Evolutionary conservation across 2,888 invertebrate genomes (phyloP).

Genomic region (Seira sanloemensis): DNA sequence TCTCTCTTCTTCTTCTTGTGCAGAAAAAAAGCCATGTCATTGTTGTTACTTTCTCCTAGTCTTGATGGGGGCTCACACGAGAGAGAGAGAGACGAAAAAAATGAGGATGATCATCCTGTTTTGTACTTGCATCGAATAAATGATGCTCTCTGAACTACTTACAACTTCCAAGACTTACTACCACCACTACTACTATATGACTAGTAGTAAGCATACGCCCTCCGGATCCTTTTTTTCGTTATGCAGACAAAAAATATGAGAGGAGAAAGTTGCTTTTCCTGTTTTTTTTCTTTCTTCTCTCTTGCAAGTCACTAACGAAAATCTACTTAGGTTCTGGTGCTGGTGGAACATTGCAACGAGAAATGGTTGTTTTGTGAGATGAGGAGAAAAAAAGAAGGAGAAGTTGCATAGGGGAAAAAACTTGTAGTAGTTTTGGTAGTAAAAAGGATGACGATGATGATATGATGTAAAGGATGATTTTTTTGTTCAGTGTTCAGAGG

Average conservation of each 20-base stretch:
- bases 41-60: conserved; percentile 5
- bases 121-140: conserved; percentile 7
- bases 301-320: too few species aligned
- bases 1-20: too few species aligned
- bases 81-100: neutral
- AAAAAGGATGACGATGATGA: neutral
- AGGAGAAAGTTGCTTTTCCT: conserved; percentile 32
- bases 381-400: conserved; percentile 3
- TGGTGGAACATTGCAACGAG: too few species aligned
- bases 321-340: too few species aligned
- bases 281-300: conserved; percentile 16
- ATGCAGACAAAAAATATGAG: conserved; percentile 1
- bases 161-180: neutral
- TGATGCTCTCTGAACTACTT: conserved; percentile 14
- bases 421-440: neutral
- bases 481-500: neutral
- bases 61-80: neutral
- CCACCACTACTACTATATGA: neutral
- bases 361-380: conserved; percentile 16
- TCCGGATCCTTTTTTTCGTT: neutral
- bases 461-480: neutral
- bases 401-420: neutral
- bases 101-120: conserved; percentile 7
- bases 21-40: too few species aligned
- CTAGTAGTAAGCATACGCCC: neutral